Base-by-base conservation (phyloP, 2,113 vertebrate genomes). In the Eulacestoma nigropectus region DNA sequence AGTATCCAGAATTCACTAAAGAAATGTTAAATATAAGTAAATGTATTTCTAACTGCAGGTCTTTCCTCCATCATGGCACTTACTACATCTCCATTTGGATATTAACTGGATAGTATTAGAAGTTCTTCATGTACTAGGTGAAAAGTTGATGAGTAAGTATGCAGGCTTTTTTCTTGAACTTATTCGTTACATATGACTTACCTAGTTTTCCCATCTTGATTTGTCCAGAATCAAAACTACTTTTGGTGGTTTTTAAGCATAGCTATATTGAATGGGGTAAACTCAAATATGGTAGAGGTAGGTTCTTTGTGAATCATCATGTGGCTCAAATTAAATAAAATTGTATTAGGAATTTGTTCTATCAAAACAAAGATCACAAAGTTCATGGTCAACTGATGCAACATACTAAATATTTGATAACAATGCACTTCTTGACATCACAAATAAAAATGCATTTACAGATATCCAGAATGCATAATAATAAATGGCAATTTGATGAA, bases 61-160 rank as follows among this genome's bases (percentile, higher is more conserved):
- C 72, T 98, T 99, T 92, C 98, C 99, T 87, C 99, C 99, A 22
- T 98, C 99, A 2, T 99, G 99, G 99, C 99, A 99, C 97, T 98
- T 99, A 85, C 74, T 99, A 29, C 99, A 99, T 95, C 99, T 99
- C 93, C 97, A 99, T 96, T 98, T 99, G 91, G 99, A 99, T 96
- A 97, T 99, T 79, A 98, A 99, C 77, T 99, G 99, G 99, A 98
- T 99, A 64, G 94, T 99, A 49, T 80, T 99, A 93, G 99, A 99
- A 98, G 97, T 99, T 95, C 98, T 99, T 95, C 98, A 99, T 86
- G 67, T 99, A 27, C 97, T 99, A 65, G 97, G 97, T 91, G 98
- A 99, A 91, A 99, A 98, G 97, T 98, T 99, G 97, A 98, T 98
- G 89, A 98, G 99, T 99, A 98, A 97, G 97, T 98, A 37, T 82